These are phyloP conservation scores for Thinocorus orbignyianus DNA, from an alignment of 2,113 vertebrate genomes.

Conservation along the genomic window DNA sequence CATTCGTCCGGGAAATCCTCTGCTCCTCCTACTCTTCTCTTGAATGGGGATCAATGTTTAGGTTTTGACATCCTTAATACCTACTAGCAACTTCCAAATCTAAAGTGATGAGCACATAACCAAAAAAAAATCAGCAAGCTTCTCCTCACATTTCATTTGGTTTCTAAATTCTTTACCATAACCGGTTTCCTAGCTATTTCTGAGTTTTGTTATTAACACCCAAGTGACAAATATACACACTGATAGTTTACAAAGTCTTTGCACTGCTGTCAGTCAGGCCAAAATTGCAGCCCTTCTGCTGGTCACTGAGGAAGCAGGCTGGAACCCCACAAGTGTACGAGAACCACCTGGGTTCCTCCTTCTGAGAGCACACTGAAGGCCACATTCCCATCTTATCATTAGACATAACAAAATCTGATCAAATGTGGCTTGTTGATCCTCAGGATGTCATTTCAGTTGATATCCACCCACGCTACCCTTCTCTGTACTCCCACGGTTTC, in stretches of 20 bases:
- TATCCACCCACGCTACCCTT: neutral
- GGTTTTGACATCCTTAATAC: neutral
- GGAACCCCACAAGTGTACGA: accelerated
- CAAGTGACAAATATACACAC: neutral
- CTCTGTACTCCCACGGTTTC: conserved; percentile 10
- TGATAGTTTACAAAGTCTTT: neutral
- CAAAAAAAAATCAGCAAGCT: neutral
- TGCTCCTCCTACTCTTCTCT: neutral
- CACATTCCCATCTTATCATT: neutral
- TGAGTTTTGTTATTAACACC: neutral
- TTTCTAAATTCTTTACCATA: neutral
- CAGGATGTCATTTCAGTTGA: neutral
- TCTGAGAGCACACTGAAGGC: neutral
- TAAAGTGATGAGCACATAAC: neutral
- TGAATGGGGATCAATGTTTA: neutral
- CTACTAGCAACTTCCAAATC: neutral
- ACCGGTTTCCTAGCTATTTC: neutral
- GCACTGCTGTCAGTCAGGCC: neutral
- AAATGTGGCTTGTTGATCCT: neutral
- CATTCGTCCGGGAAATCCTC: neutral
- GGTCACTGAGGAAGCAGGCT: neutral
- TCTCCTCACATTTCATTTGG: neutral
- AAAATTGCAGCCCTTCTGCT: accelerated
- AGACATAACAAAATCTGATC: neutral
- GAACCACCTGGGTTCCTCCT: neutral